Evolutionary conservation across 1,140 invertebrate species (phyloP).

Genomic region (Drosophila kohkoa): DNA sequence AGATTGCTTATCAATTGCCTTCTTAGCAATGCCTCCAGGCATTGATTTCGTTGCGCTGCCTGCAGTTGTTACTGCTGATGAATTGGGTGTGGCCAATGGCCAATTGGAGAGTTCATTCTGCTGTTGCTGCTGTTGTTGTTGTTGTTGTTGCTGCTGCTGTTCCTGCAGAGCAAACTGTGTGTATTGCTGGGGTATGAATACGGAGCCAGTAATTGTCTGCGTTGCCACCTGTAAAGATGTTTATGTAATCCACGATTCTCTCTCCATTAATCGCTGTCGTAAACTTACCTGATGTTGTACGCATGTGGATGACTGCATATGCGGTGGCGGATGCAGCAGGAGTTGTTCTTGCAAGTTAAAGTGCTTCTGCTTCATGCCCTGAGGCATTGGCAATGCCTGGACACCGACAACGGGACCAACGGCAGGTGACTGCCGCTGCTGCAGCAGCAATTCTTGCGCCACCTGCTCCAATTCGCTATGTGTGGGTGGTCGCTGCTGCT

Average conservation of each 20-base stretch:
- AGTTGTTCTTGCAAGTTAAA: slow-evolving; percentile 80
- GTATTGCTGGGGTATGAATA: slow-evolving; percentile 71
- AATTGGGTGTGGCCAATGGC: slow-evolving; percentile 82
- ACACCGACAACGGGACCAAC: slow-evolving; percentile 65
- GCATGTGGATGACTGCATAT: slow-evolving; percentile 73
- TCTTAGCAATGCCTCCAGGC: slow-evolving; percentile 84
- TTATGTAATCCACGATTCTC: background rate
- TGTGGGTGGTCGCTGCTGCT: slow-evolving; percentile 73
- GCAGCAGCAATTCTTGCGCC: slow-evolving; percentile 75
- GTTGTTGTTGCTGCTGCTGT: slow-evolving; percentile 65
- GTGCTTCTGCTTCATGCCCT: slow-evolving; percentile 80
- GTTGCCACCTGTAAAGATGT: slow-evolving; percentile 88
- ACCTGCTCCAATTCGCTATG: slow-evolving; percentile 82
- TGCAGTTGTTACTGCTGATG: slow-evolving; percentile 25
- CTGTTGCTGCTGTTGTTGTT: slow-evolving; percentile 58
- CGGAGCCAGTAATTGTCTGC: slow-evolving; percentile 84
- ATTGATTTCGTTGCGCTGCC: slow-evolving; percentile 70
- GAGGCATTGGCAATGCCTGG: slow-evolving; percentile 73
- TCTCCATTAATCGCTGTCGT: background rate
- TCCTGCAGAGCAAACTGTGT: slow-evolving; percentile 61
- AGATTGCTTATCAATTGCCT: slow-evolving; percentile 82
- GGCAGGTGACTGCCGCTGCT: slow-evolving; percentile 67
- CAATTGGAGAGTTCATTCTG: slow-evolving; percentile 83
- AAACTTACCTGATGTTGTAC: slow-evolving; percentile 77
- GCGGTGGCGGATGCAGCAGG: slow-evolving; percentile 78